phyloP scores from a whole-genome alignment of 1,140 invertebrate genomes.

The Drosophila sulfurigaster region DNA sequence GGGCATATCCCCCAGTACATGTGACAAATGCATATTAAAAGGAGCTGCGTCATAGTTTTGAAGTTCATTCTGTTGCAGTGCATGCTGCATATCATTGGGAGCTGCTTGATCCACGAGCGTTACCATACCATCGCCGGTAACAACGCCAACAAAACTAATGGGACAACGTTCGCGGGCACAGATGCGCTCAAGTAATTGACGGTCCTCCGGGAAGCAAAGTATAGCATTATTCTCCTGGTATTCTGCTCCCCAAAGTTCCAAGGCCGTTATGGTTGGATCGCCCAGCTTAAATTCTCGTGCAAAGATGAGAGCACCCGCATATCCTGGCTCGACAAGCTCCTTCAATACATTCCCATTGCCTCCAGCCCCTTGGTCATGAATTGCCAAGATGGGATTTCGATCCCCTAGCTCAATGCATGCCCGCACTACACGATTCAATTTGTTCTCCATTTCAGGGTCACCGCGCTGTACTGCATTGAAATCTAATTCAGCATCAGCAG shows the following conservation, averaged over 20 bases:
- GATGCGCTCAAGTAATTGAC: slow-evolving; percentile 89
- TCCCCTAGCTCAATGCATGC: slow-evolving; percentile 94
- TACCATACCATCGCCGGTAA: slow-evolving; percentile 94
- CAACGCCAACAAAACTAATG: slow-evolving; percentile 96
- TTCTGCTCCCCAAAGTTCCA: slow-evolving; percentile 99
- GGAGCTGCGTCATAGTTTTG: slow-evolving; percentile 71
- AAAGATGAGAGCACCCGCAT: slow-evolving; percentile 95
- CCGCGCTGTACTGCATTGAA: slow-evolving; percentile 98
- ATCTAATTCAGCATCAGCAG: slow-evolving; percentile 94
- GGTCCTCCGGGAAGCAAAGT: slow-evolving; percentile 89
- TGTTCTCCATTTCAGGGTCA: slow-evolving; percentile 99
- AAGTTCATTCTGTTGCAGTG: slow-evolving; percentile 48
- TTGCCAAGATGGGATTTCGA: slow-evolving; percentile 94
- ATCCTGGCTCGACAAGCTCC: slow-evolving; percentile 95
- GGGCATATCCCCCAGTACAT: slow-evolving; percentile 92
- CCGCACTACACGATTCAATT: slow-evolving; percentile 96
- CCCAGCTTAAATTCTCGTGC: slow-evolving; percentile 95
- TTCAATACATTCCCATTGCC: slow-evolving; percentile 99
- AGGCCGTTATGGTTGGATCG: slow-evolving; percentile 95
- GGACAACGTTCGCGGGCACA: slow-evolving; percentile 95
- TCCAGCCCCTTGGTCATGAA: slow-evolving; percentile 91
- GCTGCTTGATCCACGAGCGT: slow-evolving; percentile 89
- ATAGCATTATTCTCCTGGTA: slow-evolving; percentile 99
- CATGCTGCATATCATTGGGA: slow-evolving; percentile 77
- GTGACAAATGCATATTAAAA: slow-evolving; percentile 95